Evolutionary conservation across 1,140 invertebrate species (phyloP), one percentile per base, ranked within the genome.

Genomic region (Drosophila sp.): DNA sequence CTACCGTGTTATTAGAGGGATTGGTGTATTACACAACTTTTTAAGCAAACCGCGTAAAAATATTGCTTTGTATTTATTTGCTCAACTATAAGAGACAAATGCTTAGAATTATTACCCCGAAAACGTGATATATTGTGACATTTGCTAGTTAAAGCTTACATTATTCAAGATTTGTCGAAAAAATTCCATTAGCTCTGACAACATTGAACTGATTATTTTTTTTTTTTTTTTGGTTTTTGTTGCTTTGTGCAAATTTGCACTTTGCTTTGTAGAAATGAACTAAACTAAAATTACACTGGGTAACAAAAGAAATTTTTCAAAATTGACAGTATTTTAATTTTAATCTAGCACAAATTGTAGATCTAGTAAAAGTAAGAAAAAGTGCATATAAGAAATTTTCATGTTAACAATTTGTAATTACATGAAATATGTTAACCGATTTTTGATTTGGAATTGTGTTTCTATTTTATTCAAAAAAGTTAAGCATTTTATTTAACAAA

Each of bases 1-100:
- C 17, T 17, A 17, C 17, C 17, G 17, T 17, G 17, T 17, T 17
- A 17, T 17, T 17, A 17, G 17, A 17, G 17, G 17, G 17, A 17
- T 17, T 17, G 17, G 17, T 17, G 30, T 30, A 30, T 30, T 38
- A 38, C 11, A 38, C 10, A 47, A 25, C 23, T 50, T 50, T 50
- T 27, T 10, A 25, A 25, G 3, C 1, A 50, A 8, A 23, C 23
- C 44, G 1, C 25, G 23, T 3, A 50, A 27, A 25, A 50, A 10
- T 2, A 50, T 27, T 8, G 44, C 29, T 57, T 57, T 33, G 30
- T 33, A 23, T 57, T 57, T 57, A 57, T 57, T 57, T 57, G 33
- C 2, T n/a, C 44, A 50, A 50, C 44, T 50, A 50, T 50, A 50
- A 47, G 25, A 50, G 44, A 50, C 23, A 50, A 50, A 50, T 50